Base-by-base conservation (phyloP, 2,113 vertebrate genomes). In the Seriola dumerili region DNA sequence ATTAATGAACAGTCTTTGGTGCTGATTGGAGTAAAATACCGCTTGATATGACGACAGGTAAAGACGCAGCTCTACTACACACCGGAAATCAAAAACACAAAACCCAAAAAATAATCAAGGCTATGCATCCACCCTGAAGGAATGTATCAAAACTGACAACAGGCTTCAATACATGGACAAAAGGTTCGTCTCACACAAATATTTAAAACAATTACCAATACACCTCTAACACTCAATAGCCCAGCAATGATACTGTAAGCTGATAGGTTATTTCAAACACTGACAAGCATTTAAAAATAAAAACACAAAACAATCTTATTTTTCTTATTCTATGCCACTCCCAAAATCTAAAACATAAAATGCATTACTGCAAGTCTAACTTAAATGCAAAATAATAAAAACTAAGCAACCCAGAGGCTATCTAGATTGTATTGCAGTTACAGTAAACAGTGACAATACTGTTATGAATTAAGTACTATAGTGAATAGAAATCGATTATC, bases 71-170 rank as follows among this genome's bases (percentile, higher is more conserved):
- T 80, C 83, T 70, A 89, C 81, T 50, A 79, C 65, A 69, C 40
- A 89, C 93, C 92, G 94, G 88, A 81, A 88, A 70, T 83, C 84
- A 74, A 85, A 78, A 79, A 36, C 36, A 65, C 50, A 84, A 78
- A 89, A 79, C 79, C 57, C 36, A 76, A 80, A 84, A 88, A 14
- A 68, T 85, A 76, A 83, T 79, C 93, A 85, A 89, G 93, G 95
- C 95, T 96, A 92, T 95, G 83, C 88, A 86, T 96, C 94, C 96
- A 97, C 97, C 97, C 97, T 98, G 97, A 98, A 96, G 98, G 98
- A 99, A 99, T 99, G 98, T 98, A 97, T 97, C 96, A 98, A 97
- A 98, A 96, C 96, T 94, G 96, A 96, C 96, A 92, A 94, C 94
- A 95, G 96, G 94, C 88, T 87, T 95, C 95, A 94, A 97, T 70